These are phyloP conservation scores for Drosophila ambigua DNA, from an alignment of 1,140 invertebrate genomes.

Conservation along the genomic window DNA sequence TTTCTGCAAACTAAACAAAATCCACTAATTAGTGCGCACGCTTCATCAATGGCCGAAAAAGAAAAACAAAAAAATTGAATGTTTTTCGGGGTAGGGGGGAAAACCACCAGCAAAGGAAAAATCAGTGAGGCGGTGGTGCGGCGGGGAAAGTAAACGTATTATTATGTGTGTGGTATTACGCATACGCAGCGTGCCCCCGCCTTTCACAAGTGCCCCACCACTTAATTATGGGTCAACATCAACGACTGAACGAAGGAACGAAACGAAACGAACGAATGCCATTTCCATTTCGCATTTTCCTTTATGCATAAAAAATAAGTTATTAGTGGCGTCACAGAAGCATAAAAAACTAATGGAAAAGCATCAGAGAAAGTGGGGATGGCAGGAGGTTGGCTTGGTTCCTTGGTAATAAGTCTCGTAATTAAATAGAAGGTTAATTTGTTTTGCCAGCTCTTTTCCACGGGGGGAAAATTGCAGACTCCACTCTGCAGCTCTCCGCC, in stretches of 20 bases:
- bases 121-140: neutral
- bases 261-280: neutral
- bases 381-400: neutral
- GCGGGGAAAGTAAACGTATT: conserved; percentile 28
- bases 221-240: conserved; percentile 34
- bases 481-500: no score
- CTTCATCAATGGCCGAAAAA: conserved; percentile 38
- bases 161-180: conserved; percentile 47
- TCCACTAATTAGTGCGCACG: conserved; percentile 65
- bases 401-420: conserved; percentile 50
- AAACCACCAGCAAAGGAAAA: conserved; percentile 7
- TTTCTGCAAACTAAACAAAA: conserved; percentile 72
- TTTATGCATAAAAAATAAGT: conserved; percentile 40
- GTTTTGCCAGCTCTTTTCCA: conserved; percentile 27
- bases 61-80: conserved; percentile 25
- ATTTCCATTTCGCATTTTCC: conserved; percentile 16
- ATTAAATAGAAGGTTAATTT: conserved; percentile 73
- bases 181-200: conserved; percentile 43
- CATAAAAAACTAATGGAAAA: conserved; percentile 51
- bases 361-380: conserved; percentile 20
- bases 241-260: conserved; percentile 6
- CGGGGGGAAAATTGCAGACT: neutral
- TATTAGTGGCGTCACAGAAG: conserved; percentile 53
- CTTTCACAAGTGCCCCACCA: conserved; percentile 12
- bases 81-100: neutral